These are phyloP conservation scores for Hafferia zeledoni DNA, from an alignment of 2,797 vertebrate genomes.

Conservation along the genomic window DNA sequence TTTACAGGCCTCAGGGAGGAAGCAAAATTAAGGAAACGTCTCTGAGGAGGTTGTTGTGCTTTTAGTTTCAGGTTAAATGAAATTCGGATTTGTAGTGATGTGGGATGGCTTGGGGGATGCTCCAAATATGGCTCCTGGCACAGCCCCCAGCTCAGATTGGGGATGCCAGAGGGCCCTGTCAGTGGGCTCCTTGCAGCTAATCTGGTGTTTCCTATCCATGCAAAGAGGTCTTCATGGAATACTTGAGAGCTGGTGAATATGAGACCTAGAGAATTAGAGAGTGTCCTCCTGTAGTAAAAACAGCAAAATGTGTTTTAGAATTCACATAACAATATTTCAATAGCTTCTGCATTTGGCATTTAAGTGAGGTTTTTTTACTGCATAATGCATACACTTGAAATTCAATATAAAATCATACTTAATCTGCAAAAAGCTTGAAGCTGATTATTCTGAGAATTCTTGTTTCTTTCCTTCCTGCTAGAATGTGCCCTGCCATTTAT, in stretches of 20 bases:
- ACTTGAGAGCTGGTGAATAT: neutral
- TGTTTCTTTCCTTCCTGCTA: neutral
- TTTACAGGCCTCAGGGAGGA: neutral
- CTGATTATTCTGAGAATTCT: neutral
- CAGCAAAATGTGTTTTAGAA: neutral
- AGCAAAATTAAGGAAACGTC: neutral
- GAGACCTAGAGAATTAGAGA: neutral
- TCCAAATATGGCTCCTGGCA: accelerated
- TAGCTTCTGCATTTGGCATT: neutral
- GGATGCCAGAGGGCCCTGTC: accelerated
- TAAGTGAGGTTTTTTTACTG: neutral
- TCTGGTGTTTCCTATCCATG: accelerated
- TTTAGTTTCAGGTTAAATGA: neutral
- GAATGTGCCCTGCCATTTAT: neutral
- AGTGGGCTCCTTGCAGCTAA: neutral
- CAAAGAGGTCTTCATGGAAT: neutral
- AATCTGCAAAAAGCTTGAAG: neutral
- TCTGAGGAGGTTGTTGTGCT: neutral
- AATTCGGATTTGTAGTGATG: neutral
- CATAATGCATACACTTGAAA: neutral
- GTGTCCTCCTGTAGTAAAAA: neutral
- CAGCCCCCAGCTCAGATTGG: neutral
- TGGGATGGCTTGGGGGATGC: neutral
- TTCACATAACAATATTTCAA: neutral
- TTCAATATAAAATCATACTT: neutral